phyloP scores from a whole-genome alignment of 1,140 invertebrate genomes.

The Sweltsa coloradensis region DNA sequence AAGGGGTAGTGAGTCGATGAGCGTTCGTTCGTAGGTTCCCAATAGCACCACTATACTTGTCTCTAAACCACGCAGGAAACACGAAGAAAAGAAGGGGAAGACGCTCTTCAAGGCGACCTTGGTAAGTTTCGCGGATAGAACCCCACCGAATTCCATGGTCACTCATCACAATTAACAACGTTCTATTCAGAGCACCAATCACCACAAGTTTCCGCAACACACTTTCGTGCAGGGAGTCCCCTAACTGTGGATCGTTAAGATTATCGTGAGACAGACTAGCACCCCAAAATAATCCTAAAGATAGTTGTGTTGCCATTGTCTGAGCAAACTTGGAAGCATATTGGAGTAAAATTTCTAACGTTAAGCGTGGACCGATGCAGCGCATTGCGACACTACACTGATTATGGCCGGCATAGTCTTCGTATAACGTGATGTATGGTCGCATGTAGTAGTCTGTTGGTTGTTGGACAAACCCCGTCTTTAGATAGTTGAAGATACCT shows the following conservation, averaged over 20 bases:
- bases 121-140: conserved; percentile 44
- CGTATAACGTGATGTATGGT: conserved; percentile 32
- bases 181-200: conserved; percentile 30
- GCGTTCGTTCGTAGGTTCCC: conserved; percentile 39
- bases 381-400: conserved; percentile 34
- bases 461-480: conserved; percentile 36
- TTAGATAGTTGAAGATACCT: conserved; percentile 42
- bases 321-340: conserved; percentile 19
- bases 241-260: conserved; percentile 31
- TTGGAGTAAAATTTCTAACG: conserved; percentile 21
- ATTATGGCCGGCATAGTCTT: conserved; percentile 34
- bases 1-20: conserved; percentile 40
- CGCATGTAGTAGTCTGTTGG: conserved; percentile 46
- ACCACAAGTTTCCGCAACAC: conserved; percentile 24
- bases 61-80: conserved; percentile 43
- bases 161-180: conserved; percentile 49
- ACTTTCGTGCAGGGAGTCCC: conserved; percentile 28
- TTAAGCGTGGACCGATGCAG: conserved; percentile 36
- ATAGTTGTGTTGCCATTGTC: conserved; percentile 16
- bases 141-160: conserved; percentile 63
- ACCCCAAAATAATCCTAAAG: conserved; percentile 37
- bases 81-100: conserved; percentile 50
- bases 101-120: conserved; percentile 48
- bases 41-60: conserved; percentile 33
- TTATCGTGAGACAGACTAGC: conserved; percentile 37